phyloP scores from a whole-genome alignment of 1,140 invertebrate genomes.

The Pachypeltis micranthus region DNA sequence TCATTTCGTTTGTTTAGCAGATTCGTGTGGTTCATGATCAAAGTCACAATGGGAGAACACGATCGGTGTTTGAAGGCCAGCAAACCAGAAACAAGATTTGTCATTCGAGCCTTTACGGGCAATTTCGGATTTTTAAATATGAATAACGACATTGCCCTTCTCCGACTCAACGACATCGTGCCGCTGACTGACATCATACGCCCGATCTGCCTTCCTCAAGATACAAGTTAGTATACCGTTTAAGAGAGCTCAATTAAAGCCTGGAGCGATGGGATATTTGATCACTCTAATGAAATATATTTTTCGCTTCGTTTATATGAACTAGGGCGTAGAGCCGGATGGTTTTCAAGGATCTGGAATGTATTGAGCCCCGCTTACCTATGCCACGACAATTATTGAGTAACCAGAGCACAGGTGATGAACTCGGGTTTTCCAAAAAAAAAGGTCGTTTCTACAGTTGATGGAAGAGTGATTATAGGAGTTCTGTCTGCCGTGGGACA shows the following conservation, averaged over 20 bases:
- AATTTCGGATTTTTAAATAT: conserved; percentile 72
- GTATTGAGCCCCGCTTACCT: too few species aligned
- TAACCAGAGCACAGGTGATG: too few species aligned
- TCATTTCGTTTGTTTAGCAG: conserved; percentile 42
- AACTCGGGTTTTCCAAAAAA: too few species aligned
- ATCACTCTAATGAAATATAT: too few species aligned
- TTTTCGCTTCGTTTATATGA: too few species aligned
- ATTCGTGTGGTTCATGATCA: conserved; percentile 83
- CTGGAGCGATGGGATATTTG: not conserved
- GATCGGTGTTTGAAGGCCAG: conserved; percentile 61
- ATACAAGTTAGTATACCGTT: conserved; percentile 39
- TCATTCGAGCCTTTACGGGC: conserved; percentile 56
- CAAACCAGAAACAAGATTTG: conserved; percentile 58
- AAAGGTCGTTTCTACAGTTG: too few species aligned
- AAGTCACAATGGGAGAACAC: conserved; percentile 71
- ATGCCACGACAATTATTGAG: too few species aligned
- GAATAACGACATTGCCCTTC: conserved; percentile 71
- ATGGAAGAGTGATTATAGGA: too few species aligned
- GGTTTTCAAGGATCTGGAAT: too few species aligned
- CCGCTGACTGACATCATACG: conserved; percentile 58
- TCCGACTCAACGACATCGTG: conserved; percentile 63
- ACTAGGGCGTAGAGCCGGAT: too few species aligned
- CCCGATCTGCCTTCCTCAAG: conserved; percentile 64
- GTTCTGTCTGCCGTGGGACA: too few species aligned
- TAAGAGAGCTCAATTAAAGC: not conserved